Evolutionary conservation across 2,888 invertebrate species (phyloP).

Genomic region (Lasioglossum pauxillum): DNA sequence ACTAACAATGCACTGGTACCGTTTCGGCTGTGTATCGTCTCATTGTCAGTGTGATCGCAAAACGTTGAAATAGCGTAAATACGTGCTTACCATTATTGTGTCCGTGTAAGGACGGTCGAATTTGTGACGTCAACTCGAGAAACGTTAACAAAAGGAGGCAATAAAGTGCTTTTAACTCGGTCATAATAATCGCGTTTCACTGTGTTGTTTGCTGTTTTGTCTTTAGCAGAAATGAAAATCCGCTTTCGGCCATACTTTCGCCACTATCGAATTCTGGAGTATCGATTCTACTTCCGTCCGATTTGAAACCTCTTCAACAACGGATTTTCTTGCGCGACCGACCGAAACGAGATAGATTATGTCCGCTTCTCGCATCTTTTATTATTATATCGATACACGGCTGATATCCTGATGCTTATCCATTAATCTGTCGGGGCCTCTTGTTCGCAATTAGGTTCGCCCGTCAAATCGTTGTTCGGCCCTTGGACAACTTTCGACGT

Average conservation of each 20-base stretch:
- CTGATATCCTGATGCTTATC: slow-evolving; percentile 4
- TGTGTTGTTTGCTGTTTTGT: slow-evolving; percentile 73
- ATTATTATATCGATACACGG: slow-evolving; percentile 43
- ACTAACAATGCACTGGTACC: slow-evolving; percentile 28
- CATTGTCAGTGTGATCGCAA: not conserved
- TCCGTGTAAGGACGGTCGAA: slow-evolving; percentile 90
- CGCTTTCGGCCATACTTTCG: slow-evolving; percentile 75
- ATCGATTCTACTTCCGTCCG: slow-evolving; percentile 69
- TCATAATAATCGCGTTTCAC: slow-evolving; percentile 84
- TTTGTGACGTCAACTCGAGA: slow-evolving; percentile 89
- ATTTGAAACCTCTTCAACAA: slow-evolving; percentile 57
- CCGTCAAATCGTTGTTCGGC: not conserved
- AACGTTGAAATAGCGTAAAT: slow-evolving; percentile 52
- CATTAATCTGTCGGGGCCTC: slow-evolving; percentile 19
- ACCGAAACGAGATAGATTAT: slow-evolving; percentile 48
- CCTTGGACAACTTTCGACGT: not conserved
- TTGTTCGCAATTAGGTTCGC: not conserved
- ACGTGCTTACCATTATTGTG: slow-evolving; percentile 89
- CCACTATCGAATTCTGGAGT: slow-evolving; percentile 71
- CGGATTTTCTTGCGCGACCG: slow-evolving; percentile 42
- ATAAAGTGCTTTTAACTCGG: slow-evolving; percentile 87
- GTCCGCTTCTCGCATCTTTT: slow-evolving; percentile 35
- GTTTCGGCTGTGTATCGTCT: slow-evolving; percentile 28
- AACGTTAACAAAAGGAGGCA: slow-evolving; percentile 89
- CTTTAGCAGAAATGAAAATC: slow-evolving; percentile 76